These are phyloP conservation scores for Piscicola geometra DNA, from an alignment of 2,888 invertebrate species.

Conservation along the genomic window DNA sequence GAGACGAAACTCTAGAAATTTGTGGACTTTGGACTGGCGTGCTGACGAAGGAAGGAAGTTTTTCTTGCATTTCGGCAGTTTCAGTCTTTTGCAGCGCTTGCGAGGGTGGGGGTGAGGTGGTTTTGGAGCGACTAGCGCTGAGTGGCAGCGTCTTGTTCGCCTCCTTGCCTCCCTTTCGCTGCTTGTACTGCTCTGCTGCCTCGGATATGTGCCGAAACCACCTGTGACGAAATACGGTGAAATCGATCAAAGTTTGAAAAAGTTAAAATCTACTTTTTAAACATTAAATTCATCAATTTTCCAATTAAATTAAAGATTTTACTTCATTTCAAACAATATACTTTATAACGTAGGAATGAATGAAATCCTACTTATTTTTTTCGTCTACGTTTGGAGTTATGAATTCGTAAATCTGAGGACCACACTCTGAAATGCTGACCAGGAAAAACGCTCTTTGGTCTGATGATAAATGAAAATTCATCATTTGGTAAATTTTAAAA, in stretches of 20 bases:
- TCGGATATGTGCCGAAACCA: conserved; percentile 37
- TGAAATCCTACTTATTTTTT: conserved; percentile 28
- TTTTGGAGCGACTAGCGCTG: background rate
- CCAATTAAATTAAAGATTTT: no score
- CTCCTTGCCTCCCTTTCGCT: background rate
- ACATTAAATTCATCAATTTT: no score
- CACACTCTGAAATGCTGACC: conserved; percentile 66
- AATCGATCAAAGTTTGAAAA: no score
- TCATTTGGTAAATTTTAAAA: no score
- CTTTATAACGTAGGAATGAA: background rate
- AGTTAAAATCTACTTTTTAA: no score
- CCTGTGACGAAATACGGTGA: no score
- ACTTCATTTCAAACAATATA: background rate
- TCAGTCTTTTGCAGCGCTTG: no score
- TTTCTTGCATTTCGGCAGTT: no score
- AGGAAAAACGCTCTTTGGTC: conserved; percentile 78
- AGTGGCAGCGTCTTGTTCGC: background rate
- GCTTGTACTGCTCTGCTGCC: conserved; percentile 31
- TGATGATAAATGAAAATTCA: no score
- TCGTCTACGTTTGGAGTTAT: conserved; percentile 30
- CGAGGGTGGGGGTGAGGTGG: background rate
- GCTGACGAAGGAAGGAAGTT: no score
- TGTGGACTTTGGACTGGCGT: no score
- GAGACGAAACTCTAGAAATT: no score
- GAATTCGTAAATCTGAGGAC: conserved; percentile 74